Evolutionary conservation across 2,888 invertebrate species (phyloP), one percentile per base, ranked within the genome.

Genomic region (Drosophila suboccidentalis): DNA sequence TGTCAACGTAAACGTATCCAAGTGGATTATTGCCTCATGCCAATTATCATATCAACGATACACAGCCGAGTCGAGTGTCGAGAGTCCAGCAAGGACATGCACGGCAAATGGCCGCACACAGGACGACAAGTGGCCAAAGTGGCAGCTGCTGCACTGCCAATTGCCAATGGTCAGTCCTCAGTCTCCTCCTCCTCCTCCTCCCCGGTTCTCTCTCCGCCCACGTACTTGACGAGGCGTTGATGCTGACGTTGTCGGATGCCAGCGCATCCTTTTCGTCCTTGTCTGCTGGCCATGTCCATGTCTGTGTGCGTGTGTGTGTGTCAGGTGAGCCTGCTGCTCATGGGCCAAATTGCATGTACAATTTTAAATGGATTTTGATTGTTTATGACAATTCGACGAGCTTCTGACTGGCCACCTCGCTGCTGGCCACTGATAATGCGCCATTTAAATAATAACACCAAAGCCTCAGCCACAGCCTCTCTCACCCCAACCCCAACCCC

Each of bases 351-450:
- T 79, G 82, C 80, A 89, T 88, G 88, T 82, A 86, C 79, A 82
- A 89, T 90, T 90, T 90, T 83, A 90, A 91, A 91, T 91, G 90
- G 91, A 87, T 90, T 91, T 91, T 90, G 90, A 90, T 91, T 91
- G 90, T 90, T 90, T 88, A 90, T 87, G 91, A 89, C 83, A 81
- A 87, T 89, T 89, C 82, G 77, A 86, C 77, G 78, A 85, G 75
- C 73, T 57, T 57, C 38, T 75, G 83, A 87, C 85, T 87, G 84
- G 82, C 67, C 81, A 72, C 65, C 57, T 68, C 85, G 78, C 87
- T 88, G 82, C 78, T 78, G 71, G 67, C 81, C 88, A 88, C 86
- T 85, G 88, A 88, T 86, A 86, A 86, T 86, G 66, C 84, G 80
- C 80, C 86, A 86, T 87, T 87, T 87, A 87, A 88, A 85, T 85